Evolutionary conservation across 1,140 invertebrate genomes (phyloP), one percentile per base, ranked within the genome.

Genomic region (Spodoptera litura): DNA sequence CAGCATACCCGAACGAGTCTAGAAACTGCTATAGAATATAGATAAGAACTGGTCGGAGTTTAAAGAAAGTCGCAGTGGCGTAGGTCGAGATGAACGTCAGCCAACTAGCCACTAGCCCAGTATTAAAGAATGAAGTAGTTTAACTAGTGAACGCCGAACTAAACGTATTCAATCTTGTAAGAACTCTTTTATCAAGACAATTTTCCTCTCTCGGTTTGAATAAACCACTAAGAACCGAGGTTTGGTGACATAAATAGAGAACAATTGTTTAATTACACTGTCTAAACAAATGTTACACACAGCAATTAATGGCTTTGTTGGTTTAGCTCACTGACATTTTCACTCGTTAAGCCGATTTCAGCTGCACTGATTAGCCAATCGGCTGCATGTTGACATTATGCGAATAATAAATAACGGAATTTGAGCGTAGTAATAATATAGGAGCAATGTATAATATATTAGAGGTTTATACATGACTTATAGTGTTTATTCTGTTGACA

Each of bases 21-120:
- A 82, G 78, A 79, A 79, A 79, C 78, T 77, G 58, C 75, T 73
- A 66, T 52, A 77, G 51, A 64, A 62, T 56, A 74, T 75, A 78
- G 58, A 64, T 78, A 78, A 51, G 55, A 79, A 20, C 51, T 35
- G 59, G 70, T 49, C 52, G 44, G 71, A 72, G 82, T 71, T 81
- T 81, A 83, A 85, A 87, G 85, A 83, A 83, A 85, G 84, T 81
- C 78, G 75, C 78, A 82, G 83, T 87, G 84, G 79, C 66, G 82
- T 85, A 87, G 85, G 85, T 87, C 85, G 83, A 83, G 78, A 72
- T 64, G 70, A 61, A 25, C 27, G 59, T 49, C 20, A 20, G 20
- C 20, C 20, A 20, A 20, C 20, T 27, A 20, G 44, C 44, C 44
- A 53, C 49, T 52, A 20, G 58, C 58, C 44, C 31, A 20, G 62